phyloP scores from a whole-genome alignment of 2,797 vertebrate genomes.

The Gymnothorax javanicus region DNA sequence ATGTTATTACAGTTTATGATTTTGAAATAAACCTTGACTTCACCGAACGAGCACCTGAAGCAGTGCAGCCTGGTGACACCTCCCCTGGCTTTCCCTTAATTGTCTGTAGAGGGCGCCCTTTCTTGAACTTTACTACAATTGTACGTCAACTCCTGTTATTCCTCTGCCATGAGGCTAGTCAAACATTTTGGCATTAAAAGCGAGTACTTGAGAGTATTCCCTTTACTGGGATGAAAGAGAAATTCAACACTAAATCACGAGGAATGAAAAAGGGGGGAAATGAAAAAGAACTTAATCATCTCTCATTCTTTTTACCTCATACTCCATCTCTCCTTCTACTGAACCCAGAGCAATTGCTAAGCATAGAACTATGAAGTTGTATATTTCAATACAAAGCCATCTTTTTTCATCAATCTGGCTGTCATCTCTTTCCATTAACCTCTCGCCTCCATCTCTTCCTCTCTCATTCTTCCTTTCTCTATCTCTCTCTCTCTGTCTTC shows the following conservation, averaged over 20 bases:
- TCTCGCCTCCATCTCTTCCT: too few relatives aligned
- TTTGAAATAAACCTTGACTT: constrained; percentile 13
- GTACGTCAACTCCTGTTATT: not conserved
- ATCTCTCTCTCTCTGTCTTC: not conserved
- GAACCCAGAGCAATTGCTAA: not conserved
- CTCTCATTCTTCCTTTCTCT: too few relatives aligned
- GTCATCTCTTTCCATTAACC: too few relatives aligned
- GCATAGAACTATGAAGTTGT: not conserved
- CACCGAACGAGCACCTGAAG: not conserved
- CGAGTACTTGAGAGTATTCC: not conserved
- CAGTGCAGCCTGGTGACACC: not conserved
- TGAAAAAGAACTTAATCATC: not conserved
- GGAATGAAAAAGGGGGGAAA: not conserved
- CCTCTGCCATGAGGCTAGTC: not conserved
- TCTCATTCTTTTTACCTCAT: not conserved
- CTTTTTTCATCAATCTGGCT: too few relatives aligned
- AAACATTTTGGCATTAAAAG: not conserved
- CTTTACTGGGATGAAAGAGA: constrained; percentile 1
- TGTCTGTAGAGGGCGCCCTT: constrained; percentile 9
- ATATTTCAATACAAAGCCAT: too few relatives aligned
- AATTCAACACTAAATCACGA: not conserved
- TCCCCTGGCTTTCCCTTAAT: not conserved
- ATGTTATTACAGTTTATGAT: constrained; percentile 9
- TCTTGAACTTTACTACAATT: not conserved
- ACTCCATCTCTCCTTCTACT: not conserved